phyloP scores from a whole-genome alignment of 2,888 invertebrate genomes.

The Napeogenes sylphis region DNA sequence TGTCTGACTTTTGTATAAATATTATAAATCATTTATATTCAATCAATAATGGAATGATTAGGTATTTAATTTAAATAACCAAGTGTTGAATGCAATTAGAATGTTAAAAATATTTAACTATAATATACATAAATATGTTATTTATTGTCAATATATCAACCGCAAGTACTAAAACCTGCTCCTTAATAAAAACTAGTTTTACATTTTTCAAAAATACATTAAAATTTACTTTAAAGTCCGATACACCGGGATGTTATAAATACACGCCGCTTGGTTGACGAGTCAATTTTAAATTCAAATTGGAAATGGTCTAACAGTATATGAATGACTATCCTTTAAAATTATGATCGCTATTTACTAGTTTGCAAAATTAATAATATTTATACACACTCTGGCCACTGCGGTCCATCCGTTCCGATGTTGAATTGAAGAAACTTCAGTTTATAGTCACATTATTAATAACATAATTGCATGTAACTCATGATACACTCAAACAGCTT shows the following conservation, averaged over 20 bases:
- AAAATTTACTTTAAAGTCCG: slow-evolving; percentile 12
- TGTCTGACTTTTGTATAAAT: too few relatives aligned
- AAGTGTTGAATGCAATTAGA: too few relatives aligned
- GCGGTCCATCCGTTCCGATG: slow-evolving; percentile 58
- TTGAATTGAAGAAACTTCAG: slow-evolving; percentile 17
- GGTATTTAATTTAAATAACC: too few relatives aligned
- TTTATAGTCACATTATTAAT: slow-evolving; percentile 18
- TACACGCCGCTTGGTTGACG: slow-evolving; percentile 15
- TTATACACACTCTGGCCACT: slow-evolving; percentile 52
- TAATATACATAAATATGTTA: too few relatives aligned
- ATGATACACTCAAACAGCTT: slow-evolving; percentile 19
- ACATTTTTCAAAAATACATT: too few relatives aligned
- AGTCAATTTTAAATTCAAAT: background rate
- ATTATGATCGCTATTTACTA: background rate
- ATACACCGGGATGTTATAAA: slow-evolving; percentile 32
- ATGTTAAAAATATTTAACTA: too few relatives aligned
- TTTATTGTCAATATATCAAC: too few relatives aligned
- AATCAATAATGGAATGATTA: too few relatives aligned
- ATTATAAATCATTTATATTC: too few relatives aligned
- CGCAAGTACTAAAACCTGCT: too few relatives aligned
- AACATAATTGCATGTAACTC: slow-evolving; percentile 11
- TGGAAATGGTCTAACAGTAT: background rate
- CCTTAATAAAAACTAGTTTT: too few relatives aligned
- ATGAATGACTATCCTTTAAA: background rate
- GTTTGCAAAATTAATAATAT: slow-evolving; percentile 19